Percentiles rank a stretch among this genome's conserved stretches.
phyloP scores from a whole-genome alignment of 2,797 vertebrate species.

The Morelia viridis region DNA sequence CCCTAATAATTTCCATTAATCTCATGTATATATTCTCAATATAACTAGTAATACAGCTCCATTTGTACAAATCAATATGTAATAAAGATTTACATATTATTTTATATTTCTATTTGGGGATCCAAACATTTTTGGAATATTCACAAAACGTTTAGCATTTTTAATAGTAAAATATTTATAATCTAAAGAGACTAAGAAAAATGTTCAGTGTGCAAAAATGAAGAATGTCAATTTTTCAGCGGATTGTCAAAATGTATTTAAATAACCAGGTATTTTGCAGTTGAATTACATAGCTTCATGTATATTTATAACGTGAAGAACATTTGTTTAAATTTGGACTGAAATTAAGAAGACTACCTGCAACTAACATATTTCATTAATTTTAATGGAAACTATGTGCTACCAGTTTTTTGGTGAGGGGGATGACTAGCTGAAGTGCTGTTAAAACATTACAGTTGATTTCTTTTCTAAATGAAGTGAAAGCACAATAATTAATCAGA shows the following conservation, averaged over 20 bases:
- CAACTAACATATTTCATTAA: neutral
- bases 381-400: neutral
- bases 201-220: neutral
- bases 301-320: neutral
- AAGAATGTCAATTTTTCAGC: neutral
- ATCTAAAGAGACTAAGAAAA: neutral
- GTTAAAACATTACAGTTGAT: rapidly evolving
- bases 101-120: conserved; percentile 38
- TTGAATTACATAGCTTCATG: neutral
- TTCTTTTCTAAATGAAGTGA: neutral
- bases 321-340: neutral
- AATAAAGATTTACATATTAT: conserved; percentile 55
- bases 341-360: neutral
- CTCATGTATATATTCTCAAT: conserved; percentile 48
- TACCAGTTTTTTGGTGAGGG: neutral
- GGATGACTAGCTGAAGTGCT: neutral
- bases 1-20: neutral
- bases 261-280: neutral
- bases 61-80: conserved; percentile 35
- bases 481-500: neutral
- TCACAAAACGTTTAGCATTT: conserved; percentile 26
- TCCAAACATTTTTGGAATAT: conserved; percentile 49
- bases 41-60: conserved; percentile 45
- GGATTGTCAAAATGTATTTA: neutral
- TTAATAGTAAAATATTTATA: conserved; percentile 6